Base-by-base conservation (phyloP, 2,888 invertebrate genomes). In the Tiphia femorata region DNA sequence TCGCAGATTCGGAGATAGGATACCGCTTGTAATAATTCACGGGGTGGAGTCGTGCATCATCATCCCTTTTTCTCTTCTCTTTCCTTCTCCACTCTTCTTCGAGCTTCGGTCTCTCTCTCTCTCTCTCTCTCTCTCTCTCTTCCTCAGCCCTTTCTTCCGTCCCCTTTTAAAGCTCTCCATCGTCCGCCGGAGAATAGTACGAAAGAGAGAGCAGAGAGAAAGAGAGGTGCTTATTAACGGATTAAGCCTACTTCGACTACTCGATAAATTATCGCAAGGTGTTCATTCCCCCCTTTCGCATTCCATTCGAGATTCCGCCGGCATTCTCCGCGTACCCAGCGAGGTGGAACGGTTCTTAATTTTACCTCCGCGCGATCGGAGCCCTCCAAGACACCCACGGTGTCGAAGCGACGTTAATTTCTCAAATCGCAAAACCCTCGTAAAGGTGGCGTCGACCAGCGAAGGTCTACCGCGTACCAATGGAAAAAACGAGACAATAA, bases 181-280 rank as follows among this genome's bases (percentile, higher is more conserved):
- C n/a, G n/a, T n/a, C n/a, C n/a, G 42, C 5, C 25, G 25, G 25
- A 25, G 5, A 25, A 25, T 37, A n/a, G 37, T 49, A 49, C 41
- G 27, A 52, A 49, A 50, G 49, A 57, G 50, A 25, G 47, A 29
- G 48, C 58, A 57, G 53, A 52, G 54, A 49, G 54, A 54, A 62
- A 60, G 38, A 54, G 59, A 49, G 67, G 51, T 49, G 52, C 64
- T 77, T 70, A 73, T 75, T 72, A 76, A 76, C 70, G 68, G 69
- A 75, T 73, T 73, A 73, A 68, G 64, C 67, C 68, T 65, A 60
- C 54, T 48, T 57, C 55, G 70, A 67, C 64, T 62, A 62, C 57
- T 64, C 69, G 70, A 75, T 75, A 76, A 75, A 76, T 74, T 73
- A 77, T 69, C 64, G 64, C 72, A 69, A 65, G 65, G 61, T 64